Conservation (phyloP, 2,888 invertebrate species). For the Nymphalis urticae region DNA sequence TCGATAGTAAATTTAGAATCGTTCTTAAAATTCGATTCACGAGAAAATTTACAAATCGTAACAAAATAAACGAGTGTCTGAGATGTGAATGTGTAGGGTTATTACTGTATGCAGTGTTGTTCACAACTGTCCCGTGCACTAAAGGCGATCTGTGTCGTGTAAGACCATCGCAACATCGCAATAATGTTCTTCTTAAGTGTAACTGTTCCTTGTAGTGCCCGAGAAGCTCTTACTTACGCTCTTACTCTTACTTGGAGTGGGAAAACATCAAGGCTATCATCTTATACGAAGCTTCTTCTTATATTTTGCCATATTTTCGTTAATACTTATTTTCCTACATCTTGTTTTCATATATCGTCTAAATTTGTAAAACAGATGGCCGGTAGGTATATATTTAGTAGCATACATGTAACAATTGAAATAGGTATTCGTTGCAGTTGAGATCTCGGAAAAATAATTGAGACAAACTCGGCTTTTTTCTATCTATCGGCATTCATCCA, state of each 20-base stretch:
- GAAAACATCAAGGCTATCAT: constrained; percentile 45
- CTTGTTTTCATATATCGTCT: neutral
- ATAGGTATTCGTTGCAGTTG: no score
- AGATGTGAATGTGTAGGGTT: constrained; percentile 58
- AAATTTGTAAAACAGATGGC: no score
- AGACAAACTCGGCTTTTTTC: neutral
- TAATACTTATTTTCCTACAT: constrained; percentile 15
- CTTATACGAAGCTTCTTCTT: constrained; percentile 34
- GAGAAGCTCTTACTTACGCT: constrained; percentile 42
- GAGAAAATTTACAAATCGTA: neutral
- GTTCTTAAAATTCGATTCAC: no score
- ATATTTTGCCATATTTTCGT: constrained; percentile 26
- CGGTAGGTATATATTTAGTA: no score
- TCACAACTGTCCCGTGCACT: constrained; percentile 48
- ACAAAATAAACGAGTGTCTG: constrained; percentile 39
- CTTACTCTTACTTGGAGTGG: no score
- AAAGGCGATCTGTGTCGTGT: constrained; percentile 42
- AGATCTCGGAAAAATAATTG: no score
- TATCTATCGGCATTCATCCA: neutral
- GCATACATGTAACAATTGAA: no score
- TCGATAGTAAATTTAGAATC: no score
- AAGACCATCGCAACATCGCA: constrained; percentile 57
- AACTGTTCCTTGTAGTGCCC: constrained; percentile 50
- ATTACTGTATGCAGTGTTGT: constrained; percentile 58
- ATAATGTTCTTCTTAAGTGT: constrained; percentile 65